Evolutionary conservation across 1,140 invertebrate species (phyloP).

Genomic region (Drosophila pseudoananassae): DNA sequence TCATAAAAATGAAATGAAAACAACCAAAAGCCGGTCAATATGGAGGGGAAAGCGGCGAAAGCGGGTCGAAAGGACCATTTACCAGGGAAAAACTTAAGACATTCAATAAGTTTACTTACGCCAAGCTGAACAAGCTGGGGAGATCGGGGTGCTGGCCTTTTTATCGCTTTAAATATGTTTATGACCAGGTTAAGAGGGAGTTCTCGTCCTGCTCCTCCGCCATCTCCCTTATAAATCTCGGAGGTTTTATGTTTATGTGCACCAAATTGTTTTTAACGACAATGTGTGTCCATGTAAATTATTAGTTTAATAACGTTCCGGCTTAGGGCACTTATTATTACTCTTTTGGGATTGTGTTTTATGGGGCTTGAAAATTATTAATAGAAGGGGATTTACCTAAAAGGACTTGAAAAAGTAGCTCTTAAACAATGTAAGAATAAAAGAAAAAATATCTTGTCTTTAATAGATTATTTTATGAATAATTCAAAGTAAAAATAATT

Average conservation of each 20-base stretch:
- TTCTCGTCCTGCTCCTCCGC: neutral
- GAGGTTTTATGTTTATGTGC: conserved; percentile 50
- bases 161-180: conserved; percentile 79
- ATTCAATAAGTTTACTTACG: conserved; percentile 78
- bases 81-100: conserved; percentile 69
- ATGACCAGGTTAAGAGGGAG: conserved; percentile 29
- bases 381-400: neutral
- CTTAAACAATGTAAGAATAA: no score
- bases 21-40: conserved; percentile 55
- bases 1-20: conserved; percentile 83
- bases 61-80: conserved; percentile 13
- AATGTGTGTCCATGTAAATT: conserved; percentile 73
- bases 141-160: conserved; percentile 58
- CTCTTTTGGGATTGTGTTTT: conserved; percentile 14
- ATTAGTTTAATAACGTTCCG: conserved; percentile 74
- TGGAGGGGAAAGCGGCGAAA: neutral
- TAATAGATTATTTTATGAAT: no score
- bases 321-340: conserved; percentile 45
- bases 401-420: no score
- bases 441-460: no score
- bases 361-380: conserved; percentile 10
- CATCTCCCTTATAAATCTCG: conserved; percentile 62
- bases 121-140: conserved; percentile 25
- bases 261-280: conserved; percentile 78
- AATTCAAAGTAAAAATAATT: no score